Conservation (phyloP, 1,140 invertebrate species). For the Bombus sibiricus region DNA sequence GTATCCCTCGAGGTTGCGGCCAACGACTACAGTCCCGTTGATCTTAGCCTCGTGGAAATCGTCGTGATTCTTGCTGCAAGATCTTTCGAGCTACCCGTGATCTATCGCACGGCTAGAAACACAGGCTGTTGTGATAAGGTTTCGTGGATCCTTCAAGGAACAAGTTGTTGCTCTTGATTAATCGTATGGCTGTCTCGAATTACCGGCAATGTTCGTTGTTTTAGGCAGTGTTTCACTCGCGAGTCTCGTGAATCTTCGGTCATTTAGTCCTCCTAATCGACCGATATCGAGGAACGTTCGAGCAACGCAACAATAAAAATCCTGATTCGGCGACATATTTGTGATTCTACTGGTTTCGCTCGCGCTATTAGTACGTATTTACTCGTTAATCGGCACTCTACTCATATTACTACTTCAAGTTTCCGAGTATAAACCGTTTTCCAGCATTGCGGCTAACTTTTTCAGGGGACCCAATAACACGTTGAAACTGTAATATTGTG, state of each 20-base stretch:
- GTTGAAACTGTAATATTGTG: too few relatives aligned
- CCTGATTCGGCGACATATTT: too few relatives aligned
- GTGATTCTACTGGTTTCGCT: too few relatives aligned
- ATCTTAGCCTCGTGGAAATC: slow-evolving; percentile 1
- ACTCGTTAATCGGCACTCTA: too few relatives aligned
- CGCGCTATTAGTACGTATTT: too few relatives aligned
- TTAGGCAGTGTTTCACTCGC: neutral
- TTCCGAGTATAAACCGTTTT: too few relatives aligned
- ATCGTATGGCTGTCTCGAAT: neutral
- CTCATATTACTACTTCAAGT: too few relatives aligned
- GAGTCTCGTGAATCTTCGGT: too few relatives aligned
- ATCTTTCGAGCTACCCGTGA: neutral
- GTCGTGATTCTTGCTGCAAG: neutral
- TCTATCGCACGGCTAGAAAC: neutral
- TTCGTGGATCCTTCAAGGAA: neutral
- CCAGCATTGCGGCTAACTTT: too few relatives aligned
- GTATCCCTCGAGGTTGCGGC: slow-evolving; percentile 22
- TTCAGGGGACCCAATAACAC: too few relatives aligned
- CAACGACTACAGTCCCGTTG: neutral
- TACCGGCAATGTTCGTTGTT: neutral
- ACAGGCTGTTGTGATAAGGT: neutral
- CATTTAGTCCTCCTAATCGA: neutral
- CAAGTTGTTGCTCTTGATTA: neutral
- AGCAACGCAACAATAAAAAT: neutral
- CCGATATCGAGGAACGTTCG: neutral